Conservation (phyloP, 1,140 invertebrate species). For the Brachionus rotundiformis region DNA sequence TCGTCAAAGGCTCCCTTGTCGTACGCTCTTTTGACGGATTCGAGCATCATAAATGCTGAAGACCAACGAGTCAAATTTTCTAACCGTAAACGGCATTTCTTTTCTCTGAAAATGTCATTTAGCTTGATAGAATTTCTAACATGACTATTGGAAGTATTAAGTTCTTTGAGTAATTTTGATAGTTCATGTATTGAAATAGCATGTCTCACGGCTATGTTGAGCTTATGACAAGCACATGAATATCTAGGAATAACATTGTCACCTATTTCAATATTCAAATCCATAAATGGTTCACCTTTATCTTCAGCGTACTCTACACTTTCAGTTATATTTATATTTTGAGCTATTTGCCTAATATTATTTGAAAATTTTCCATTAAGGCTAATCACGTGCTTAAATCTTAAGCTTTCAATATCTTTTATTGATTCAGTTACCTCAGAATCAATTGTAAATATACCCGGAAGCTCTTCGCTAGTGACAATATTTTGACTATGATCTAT, state of each 20-base stretch:
- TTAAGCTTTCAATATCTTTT: too few relatives aligned
- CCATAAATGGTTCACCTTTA: not conserved
- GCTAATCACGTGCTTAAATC: too few relatives aligned
- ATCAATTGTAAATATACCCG: too few relatives aligned
- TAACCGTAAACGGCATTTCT: not conserved
- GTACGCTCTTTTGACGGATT: conserved; percentile 11
- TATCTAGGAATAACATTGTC: not conserved
- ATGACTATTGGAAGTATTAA: not conserved
- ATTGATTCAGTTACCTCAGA: too few relatives aligned
- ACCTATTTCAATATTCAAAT: not conserved
- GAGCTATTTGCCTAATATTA: not conserved
- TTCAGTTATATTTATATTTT: not conserved
- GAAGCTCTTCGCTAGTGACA: too few relatives aligned
- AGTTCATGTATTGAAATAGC: not conserved
- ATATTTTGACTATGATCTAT: too few relatives aligned
- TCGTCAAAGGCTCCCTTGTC: not conserved
- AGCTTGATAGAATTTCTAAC: not conserved
- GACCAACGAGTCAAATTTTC: conserved; percentile 26
- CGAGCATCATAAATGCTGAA: conserved; percentile 20
- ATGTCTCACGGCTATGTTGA: not conserved
- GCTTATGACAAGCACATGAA: conserved; percentile 24
- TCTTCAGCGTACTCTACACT: too few relatives aligned
- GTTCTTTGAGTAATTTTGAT: not conserved
- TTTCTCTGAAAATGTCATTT: not conserved
- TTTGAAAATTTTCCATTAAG: not conserved